Evolutionary conservation across 2,113 vertebrate genomes (phyloP), one percentile per base, ranked within the genome.

Genomic region (Megaleporinus macrocephalus): DNA sequence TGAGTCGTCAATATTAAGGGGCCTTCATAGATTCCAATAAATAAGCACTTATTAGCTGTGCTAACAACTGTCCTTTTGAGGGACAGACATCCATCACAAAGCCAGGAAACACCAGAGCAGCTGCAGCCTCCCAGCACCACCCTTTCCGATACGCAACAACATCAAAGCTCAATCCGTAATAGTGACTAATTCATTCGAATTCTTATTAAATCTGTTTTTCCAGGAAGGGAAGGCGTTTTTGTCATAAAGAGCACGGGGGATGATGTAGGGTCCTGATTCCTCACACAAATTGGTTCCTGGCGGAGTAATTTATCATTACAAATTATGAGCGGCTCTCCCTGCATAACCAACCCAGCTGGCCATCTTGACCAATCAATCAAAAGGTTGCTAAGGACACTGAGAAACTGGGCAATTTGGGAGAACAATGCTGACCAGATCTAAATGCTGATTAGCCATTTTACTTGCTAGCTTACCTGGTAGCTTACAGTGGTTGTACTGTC

Each of bases 311-410:
- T 91, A 94, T 95, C 93, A 93, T 82, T 74, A 87, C 88, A 89
- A 93, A 95, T 94, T 93, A 94, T 91, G 91, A 93, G 89, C 89
- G 87, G 89, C 87, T 89, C 79, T 86, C 55, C 51, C 89, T 89
- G 76, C 90, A 88, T 88, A 89, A 88, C 87, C 80, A 93, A 91
- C 85, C 89, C 89, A 86, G 86, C 88, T 82, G 87, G 90, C 87
- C 91, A 90, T 92, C 92, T 93, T 93, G 93, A 91, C 91, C 93
- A 90, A 93, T 94, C 94, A 92, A 90, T 94, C 94, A 92, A 88
- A 83, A 82, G 90, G 86, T 89, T 88, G 87, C 92, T 90, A 87
- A 82, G 89, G 92, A 94, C 91, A 91, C 89, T 91, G 92, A 93
- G 87, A 92, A 92, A 94, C 93, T 86, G 88, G 87, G 89, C 88